Evolutionary conservation across 2,888 invertebrate genomes (phyloP).

Genomic region (Bedellia somnulentella): DNA sequence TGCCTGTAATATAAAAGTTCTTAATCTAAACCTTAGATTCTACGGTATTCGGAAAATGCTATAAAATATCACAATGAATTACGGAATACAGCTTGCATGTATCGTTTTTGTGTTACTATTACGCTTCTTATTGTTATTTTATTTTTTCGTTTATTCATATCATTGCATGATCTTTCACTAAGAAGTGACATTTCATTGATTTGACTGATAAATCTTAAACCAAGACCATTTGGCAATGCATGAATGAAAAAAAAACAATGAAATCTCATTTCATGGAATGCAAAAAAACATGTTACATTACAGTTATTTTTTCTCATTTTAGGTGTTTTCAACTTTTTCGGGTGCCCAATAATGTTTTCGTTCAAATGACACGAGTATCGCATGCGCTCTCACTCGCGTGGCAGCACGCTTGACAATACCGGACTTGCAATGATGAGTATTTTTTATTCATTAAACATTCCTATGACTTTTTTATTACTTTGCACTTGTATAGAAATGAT

Average conservation of each 20-base stretch:
- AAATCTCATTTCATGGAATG: too few relatives aligned
- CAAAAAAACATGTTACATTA: slow-evolving; percentile 46
- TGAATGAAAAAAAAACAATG: too few relatives aligned
- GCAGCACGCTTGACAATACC: slow-evolving; percentile 17
- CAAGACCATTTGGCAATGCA: too few relatives aligned
- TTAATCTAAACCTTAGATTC: too few relatives aligned
- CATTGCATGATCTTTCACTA: slow-evolving; percentile 47
- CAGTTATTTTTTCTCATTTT: slow-evolving; percentile 57
- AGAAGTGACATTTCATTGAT: too few relatives aligned
- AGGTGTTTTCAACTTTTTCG: slow-evolving; percentile 63
- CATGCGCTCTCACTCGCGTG: slow-evolving; percentile 46
- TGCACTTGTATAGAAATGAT: too few relatives aligned
- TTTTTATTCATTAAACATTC: too few relatives aligned
- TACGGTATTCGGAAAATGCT: too few relatives aligned
- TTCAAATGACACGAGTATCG: slow-evolving; percentile 53
- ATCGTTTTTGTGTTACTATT: background rate
- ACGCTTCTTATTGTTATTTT: background rate
- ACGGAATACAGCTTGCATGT: slow-evolving; percentile 1
- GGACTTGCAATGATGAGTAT: slow-evolving; percentile 61
- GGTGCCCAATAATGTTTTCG: slow-evolving; percentile 61
- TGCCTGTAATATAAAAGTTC: too few relatives aligned
- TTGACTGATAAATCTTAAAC: too few relatives aligned
- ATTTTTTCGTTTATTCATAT: background rate
- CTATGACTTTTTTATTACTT: too few relatives aligned
- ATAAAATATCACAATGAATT: too few relatives aligned